Conservation (phyloP, 1,140 invertebrate species). For the Eufriesea mexicana region DNA sequence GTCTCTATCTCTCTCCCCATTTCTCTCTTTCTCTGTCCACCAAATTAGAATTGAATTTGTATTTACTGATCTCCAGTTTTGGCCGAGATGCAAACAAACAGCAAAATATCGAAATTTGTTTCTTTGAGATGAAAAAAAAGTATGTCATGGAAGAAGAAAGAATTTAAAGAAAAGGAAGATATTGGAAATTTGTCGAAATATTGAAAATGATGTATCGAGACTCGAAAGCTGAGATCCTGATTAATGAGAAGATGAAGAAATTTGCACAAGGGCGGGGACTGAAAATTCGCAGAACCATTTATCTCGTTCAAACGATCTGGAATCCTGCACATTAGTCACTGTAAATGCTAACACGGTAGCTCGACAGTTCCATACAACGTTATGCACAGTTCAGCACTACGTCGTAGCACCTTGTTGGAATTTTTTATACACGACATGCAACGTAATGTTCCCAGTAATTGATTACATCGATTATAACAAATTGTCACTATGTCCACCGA, state of each 20-base stretch:
- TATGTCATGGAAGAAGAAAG: background rate
- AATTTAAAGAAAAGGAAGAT: background rate
- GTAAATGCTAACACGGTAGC: conserved; percentile 25
- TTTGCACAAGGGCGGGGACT: background rate
- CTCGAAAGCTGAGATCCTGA: background rate
- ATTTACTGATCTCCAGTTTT: background rate
- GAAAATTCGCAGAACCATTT: background rate
- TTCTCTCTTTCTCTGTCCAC: conserved; percentile 8
- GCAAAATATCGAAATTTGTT: background rate
- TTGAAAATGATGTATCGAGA: background rate
- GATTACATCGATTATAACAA: background rate
- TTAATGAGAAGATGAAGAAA: background rate
- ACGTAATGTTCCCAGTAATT: background rate
- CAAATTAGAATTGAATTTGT: conserved; percentile 3
- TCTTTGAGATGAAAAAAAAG: background rate
- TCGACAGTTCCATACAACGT: background rate
- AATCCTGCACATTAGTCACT: conserved; percentile 24
- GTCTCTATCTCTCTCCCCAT: background rate
- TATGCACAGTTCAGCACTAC: conserved; percentile 26
- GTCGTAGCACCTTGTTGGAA: conserved; percentile 5
- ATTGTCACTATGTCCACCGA: background rate
- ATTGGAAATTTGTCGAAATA: background rate
- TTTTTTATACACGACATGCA: background rate
- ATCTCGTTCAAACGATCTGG: background rate
- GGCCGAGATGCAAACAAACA: background rate